A percentile compares a stretch with the other conserved stretches of the same genome.
phyloP scores from a whole-genome alignment of 2,113 vertebrate genomes.

The Picathartes gymnocephalus region DNA sequence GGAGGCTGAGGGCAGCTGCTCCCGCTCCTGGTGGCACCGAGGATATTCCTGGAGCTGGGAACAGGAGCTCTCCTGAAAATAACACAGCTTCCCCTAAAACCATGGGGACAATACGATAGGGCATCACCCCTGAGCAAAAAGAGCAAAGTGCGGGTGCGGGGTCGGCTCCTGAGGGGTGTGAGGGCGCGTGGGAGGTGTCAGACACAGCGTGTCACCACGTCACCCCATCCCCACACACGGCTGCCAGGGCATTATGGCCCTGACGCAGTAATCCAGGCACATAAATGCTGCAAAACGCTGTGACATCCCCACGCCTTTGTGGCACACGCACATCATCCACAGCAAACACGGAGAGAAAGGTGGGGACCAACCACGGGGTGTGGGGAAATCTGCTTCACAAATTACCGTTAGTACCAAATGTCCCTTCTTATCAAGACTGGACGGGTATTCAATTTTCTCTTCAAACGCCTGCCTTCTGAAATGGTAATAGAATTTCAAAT shows the following conservation, averaged over 20 bases:
- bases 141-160: neutral
- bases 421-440: slow-evolving; percentile 68
- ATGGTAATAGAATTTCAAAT: slow-evolving; percentile 74
- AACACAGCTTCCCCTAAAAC: neutral
- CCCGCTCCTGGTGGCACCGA: neutral
- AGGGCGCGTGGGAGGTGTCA: neutral
- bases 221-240: neutral
- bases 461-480: slow-evolving; percentile 69
- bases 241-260: neutral
- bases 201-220: neutral
- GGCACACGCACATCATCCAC: neutral
- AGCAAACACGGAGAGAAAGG: neutral
- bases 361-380: neutral
- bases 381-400: slow-evolving; percentile 18
- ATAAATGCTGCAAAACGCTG: neutral
- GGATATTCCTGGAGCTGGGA: neutral
- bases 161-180: rapidly evolving
- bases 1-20: neutral
- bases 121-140: neutral
- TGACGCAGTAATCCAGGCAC: rapidly evolving
- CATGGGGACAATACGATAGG: rapidly evolving
- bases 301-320: rapidly evolving
- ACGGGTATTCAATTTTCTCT: slow-evolving; percentile 72
- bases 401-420: slow-evolving; percentile 48
- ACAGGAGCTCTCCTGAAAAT: neutral